Percentiles rank a stretch among this genome's conserved stretches.
These are phyloP conservation scores for Pangasius mekongensis DNA, from an alignment of 2,797 vertebrate genomes.

Conservation along the genomic window DNA sequence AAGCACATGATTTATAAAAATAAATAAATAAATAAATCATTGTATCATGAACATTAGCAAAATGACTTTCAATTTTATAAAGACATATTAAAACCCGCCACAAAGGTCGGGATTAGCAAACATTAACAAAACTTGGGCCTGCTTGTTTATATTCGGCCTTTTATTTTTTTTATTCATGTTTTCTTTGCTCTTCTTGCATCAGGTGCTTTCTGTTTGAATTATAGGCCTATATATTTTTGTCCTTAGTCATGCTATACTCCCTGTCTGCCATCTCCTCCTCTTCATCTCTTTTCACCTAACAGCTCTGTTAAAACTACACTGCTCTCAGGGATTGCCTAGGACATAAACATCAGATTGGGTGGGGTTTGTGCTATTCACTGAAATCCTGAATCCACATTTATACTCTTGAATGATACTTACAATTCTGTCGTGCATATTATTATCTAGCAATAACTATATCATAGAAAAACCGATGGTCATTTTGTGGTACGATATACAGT, in stretches of 20 bases:
- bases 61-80: background rate
- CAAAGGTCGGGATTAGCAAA: background rate
- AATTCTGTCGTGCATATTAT: background rate
- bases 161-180: background rate
- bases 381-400: background rate
- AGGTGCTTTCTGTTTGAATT: background rate
- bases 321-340: background rate
- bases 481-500: too few species aligned
- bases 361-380: background rate
- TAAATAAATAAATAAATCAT: background rate
- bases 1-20: background rate
- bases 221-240: background rate
- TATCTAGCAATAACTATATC: background rate
- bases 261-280: background rate
- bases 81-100: background rate
- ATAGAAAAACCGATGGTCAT: too few species aligned
- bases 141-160: background rate
- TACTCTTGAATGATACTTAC: background rate
- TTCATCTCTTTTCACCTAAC: background rate
- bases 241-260: background rate
- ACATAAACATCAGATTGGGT: background rate
- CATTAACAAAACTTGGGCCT: background rate
- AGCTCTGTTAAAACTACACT: background rate
- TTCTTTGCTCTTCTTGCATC: background rate
- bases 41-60: background rate